Evolutionary conservation across 2,797 vertebrate species (phyloP).

Genomic region (Jordanella pulchra): DNA sequence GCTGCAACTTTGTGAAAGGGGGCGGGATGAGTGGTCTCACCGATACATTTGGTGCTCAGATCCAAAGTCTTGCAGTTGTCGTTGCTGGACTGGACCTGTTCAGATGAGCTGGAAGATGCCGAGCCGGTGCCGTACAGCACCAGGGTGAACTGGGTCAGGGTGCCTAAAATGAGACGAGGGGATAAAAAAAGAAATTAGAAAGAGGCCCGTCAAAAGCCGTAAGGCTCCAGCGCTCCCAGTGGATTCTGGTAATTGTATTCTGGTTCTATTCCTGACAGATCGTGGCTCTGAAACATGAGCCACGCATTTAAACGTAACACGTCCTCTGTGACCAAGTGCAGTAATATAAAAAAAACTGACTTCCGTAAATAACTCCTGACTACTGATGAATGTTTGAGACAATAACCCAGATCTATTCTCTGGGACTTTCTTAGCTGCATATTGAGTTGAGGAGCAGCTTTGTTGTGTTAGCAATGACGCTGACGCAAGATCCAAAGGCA

Average conservation of each 20-base stretch:
- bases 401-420: constrained; percentile 25
- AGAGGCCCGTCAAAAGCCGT: constrained; percentile 45
- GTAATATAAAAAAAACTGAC: constrained; percentile 12
- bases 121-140: constrained; percentile 90
- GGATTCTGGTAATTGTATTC: constrained; percentile 43
- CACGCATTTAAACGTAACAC: constrained; percentile 32
- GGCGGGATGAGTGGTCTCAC: constrained; percentile 76
- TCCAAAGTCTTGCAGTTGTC: constrained; percentile 91
- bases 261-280: constrained; percentile 49
- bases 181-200: constrained; percentile 34
- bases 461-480: constrained; percentile 1
- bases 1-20: constrained; percentile 20
- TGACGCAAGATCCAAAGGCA: constrained; percentile 21
- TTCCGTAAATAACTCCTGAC: constrained; percentile 38
- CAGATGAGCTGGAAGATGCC: constrained; percentile 69
- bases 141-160: constrained; percentile 92
- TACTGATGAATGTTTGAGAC: constrained; percentile 28
- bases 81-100: constrained; percentile 76
- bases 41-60: constrained; percentile 89
- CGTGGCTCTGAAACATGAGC: constrained; percentile 45
- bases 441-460: constrained; percentile 7
- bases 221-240: constrained; percentile 13
- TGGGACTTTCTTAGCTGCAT: constrained; percentile 20
- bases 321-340: constrained; percentile 41
- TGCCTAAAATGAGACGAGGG: constrained; percentile 79